These are phyloP conservation scores for Patella pellucida DNA, from an alignment of 2,888 invertebrate species.

Conservation along the genomic window DNA sequence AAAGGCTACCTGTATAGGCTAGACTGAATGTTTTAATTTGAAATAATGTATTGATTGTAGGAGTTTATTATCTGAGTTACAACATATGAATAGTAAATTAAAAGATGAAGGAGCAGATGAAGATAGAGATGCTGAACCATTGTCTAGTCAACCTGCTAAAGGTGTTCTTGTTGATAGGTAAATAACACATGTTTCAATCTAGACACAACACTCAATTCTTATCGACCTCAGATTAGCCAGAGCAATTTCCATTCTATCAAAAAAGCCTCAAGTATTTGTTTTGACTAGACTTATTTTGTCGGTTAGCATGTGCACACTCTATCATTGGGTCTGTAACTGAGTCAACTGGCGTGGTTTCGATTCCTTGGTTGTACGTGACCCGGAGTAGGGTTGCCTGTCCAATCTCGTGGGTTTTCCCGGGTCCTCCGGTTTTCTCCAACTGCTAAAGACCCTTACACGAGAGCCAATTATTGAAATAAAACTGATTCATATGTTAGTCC, in stretches of 20 bases:
- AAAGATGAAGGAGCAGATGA: slow-evolving; percentile 50
- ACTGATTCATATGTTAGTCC: too few species aligned
- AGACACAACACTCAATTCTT: not conserved
- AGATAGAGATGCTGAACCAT: slow-evolving; percentile 72
- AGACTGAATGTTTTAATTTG: not conserved
- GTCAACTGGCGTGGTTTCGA: too few species aligned
- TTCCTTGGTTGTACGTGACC: too few species aligned
- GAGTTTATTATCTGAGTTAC: slow-evolving; percentile 49
- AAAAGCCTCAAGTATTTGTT: not conserved
- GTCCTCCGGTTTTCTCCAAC: too few species aligned
- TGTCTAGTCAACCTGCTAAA: slow-evolving; percentile 56
- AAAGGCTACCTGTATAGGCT: not conserved
- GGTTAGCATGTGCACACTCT: too few species aligned
- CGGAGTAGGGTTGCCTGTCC: too few species aligned
- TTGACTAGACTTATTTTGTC: too few species aligned
- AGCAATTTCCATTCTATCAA: not conserved
- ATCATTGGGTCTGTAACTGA: too few species aligned
- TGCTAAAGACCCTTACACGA: too few species aligned
- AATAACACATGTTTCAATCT: slow-evolving; percentile 13
- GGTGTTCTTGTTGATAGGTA: slow-evolving; percentile 75
- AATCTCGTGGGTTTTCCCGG: too few species aligned
- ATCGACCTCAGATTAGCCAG: too few species aligned
- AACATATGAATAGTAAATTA: slow-evolving; percentile 43
- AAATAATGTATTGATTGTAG: slow-evolving; percentile 25
- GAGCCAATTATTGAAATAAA: too few species aligned